Base-by-base conservation (phyloP, 2,797 vertebrate genomes). In the Prunella strophiata region DNA sequence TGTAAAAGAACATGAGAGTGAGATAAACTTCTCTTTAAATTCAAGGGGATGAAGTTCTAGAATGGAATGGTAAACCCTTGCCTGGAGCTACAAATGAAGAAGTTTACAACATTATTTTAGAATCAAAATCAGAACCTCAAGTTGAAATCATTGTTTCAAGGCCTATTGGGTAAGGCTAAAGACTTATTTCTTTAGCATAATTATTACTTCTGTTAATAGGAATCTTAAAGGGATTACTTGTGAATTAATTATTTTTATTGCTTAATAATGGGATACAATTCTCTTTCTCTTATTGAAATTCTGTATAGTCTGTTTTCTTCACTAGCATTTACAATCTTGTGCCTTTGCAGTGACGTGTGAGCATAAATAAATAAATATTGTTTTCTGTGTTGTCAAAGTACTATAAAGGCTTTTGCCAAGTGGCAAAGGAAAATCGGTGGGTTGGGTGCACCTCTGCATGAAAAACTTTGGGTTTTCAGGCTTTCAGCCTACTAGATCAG, bases 51-150 rank as follows among this genome's bases (percentile, higher is more conserved):
- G 99, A 99, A 98, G 99, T 99, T 95, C 97, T 99, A 96, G 99
- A 99, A 97, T 99, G 99, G 99, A 99, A 99, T 81, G 98, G 99
- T 81, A 99, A 99, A 98, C 98, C 99, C 38, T 98, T 99, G 97
- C 99, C 99, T 40, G 99, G 99, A 97, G 99, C 99, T 97, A 99
- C 99, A 96, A 99, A 99, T 98, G 99, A 99, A 98, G 99, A 99
- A 98, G 99, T 99, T 97, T 99, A 99, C 98, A 99, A 99, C 98
- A 99, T 99, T 96, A 99, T 99, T 98, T 98, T 99, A 97, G 99
- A 99, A 96, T 99, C 99, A 89, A 99, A 99, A 98, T 98, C 99
- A 93, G 99, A 99, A 98, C 99, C 99, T 98, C 99, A 99, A 98
- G 99, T 99, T 96, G 99, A 99, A 98, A 99, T 99, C 96, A 99